Base-by-base conservation (phyloP, 1,140 invertebrate genomes). In the Sminthurides bifidus region DNA sequence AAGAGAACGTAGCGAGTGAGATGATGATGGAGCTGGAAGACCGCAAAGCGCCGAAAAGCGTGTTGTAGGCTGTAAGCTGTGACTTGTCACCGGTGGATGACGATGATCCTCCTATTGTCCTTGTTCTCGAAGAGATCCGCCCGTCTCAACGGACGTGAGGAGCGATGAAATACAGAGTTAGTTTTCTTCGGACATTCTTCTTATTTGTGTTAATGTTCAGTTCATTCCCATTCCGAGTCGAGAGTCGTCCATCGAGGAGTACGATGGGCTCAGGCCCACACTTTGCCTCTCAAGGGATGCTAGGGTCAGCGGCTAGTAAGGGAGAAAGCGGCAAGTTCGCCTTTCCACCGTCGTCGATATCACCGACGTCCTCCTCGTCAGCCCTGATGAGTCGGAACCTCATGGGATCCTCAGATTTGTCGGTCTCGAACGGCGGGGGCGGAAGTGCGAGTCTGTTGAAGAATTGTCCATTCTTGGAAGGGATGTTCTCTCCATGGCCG, bases 151-250 rank as follows among this genome's bases (percentile, higher is more conserved):
- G 46, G 46, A 49, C 46, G 44, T 27, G 55, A 57, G 30, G 30
- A 57, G 61, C 58, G 58, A 63, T 63, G 61, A 63, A 63, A 63
- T 59, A 63, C 61, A 63, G 51, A 45, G 58, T 55, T 38, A 29
- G 53, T 38, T 52, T 63, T 24, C 57, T 63, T 23, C 60, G 61
- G 61, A 63, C 61, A 57, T 60, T 63, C 46, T 60, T 45, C 35
- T 54, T 59, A 52, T 57, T 60, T 55, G 31, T 63, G 14, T 45
- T 63, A 23, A 63, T 63, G 58, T 63, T 63, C 58, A 59, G 58
- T 55, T 63, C 61, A 54, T 57, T 63, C 51, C 61, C 61, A 58
- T 60, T 60, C 55, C 61, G 55, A 29, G 61, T 63, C 29, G 61
- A 60, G 38, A 57, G 61, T 52, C 55, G 61, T 17, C 61, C 61